Percentiles rank a stretch among this genome's conserved stretches.
Evolutionary conservation across 1,140 invertebrate species (phyloP).

Genomic region (Centruroides sculpturatus): DNA sequence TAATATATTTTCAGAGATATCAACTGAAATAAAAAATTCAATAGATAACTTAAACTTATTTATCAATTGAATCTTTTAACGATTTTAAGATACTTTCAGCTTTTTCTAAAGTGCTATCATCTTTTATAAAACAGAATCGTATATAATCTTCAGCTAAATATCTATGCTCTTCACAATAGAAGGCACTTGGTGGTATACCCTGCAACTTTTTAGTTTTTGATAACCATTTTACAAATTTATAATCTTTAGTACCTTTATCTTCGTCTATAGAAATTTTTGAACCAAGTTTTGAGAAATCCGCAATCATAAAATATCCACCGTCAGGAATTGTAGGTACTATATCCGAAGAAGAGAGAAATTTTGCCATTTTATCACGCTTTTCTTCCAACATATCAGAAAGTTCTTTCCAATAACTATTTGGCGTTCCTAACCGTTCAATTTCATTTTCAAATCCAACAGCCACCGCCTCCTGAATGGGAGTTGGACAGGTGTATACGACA

Average conservation of each 20-base stretch:
- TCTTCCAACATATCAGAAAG: conserved; percentile 57
- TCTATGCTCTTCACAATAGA: conserved; percentile 74
- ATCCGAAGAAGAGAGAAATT: conserved; percentile 44
- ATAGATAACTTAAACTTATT: no score
- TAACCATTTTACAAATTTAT: conserved; percentile 89
- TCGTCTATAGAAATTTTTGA: conserved; percentile 23
- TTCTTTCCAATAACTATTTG: conserved; percentile 73
- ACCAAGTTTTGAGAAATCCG: conserved; percentile 68
- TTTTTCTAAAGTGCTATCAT: conserved; percentile 57
- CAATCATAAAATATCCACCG: conserved; percentile 93
- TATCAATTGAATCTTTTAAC: conserved; percentile 34
- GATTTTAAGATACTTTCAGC: conserved; percentile 45
- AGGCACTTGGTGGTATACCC: conserved; percentile 85
- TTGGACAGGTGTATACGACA: conserved; percentile 76
- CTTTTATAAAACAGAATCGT: conserved; percentile 84
- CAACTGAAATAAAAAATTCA: no score
- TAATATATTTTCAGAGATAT: no score
- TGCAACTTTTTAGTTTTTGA: conserved; percentile 82
- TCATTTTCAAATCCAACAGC: conserved; percentile 81
- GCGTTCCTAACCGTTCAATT: conserved; percentile 45
- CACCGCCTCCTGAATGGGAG: conserved; percentile 78
- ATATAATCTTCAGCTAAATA: conserved; percentile 72
- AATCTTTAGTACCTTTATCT: conserved; percentile 49
- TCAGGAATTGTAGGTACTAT: conserved; percentile 86
- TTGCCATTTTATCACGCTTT: conserved; percentile 74